phyloP scores from a whole-genome alignment of 1,140 invertebrate species.

The Antheraea mylitta region DNA sequence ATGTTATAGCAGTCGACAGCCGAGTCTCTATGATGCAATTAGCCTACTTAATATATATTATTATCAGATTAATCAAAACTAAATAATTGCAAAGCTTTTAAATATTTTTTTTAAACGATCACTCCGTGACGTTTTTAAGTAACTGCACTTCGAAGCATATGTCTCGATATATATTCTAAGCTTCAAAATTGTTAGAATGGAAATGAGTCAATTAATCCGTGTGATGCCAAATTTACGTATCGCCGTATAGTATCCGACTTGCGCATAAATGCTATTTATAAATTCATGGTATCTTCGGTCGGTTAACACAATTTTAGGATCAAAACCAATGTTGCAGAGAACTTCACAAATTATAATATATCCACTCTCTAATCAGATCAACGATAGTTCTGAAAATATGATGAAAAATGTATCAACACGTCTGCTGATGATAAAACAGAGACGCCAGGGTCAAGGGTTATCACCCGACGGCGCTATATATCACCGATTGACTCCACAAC shows the following conservation, averaged over 20 bases:
- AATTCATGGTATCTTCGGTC: too few species aligned
- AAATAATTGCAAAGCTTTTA: background rate
- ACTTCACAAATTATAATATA: background rate
- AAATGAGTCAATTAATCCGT: too few species aligned
- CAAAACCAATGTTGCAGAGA: background rate
- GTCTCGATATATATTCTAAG: too few species aligned
- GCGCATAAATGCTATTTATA: too few species aligned
- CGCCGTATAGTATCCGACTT: too few species aligned
- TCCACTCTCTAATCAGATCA: background rate
- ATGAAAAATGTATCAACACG: background rate
- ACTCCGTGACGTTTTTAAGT: too few species aligned
- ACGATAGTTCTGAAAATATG: background rate
- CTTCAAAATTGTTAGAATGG: too few species aligned
- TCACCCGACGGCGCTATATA: background rate
- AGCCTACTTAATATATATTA: background rate
- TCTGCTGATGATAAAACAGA: background rate
- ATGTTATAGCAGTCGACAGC: background rate
- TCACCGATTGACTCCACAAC: constrained; percentile 3
- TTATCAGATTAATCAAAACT: background rate
- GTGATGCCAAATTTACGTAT: too few species aligned
- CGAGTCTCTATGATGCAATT: background rate
- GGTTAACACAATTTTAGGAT: too few species aligned
- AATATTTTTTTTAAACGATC: too few species aligned
- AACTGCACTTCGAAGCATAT: too few species aligned
- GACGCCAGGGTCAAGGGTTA: background rate